A percentile compares a stretch with the other conserved stretches of the same genome.
Evolutionary conservation across 2,113 vertebrate genomes (phyloP).

Genomic region (Ornithorhynchus anatinus): DNA sequence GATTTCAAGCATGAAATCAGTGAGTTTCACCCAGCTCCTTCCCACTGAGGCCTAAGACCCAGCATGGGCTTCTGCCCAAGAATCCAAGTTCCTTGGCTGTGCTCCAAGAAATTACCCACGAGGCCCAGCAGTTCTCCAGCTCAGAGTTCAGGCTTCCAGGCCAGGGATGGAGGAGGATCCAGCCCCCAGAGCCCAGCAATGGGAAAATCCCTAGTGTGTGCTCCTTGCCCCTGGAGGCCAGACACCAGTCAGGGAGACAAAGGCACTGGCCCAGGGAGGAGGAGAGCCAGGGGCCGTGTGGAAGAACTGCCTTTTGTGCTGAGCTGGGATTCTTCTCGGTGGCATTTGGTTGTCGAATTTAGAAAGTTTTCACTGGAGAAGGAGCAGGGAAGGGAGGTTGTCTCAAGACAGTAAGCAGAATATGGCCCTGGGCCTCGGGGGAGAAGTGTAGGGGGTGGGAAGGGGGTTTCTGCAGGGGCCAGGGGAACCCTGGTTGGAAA

Average conservation of each 20-base stretch:
- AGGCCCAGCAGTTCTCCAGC: too few species aligned
- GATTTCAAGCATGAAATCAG: background rate
- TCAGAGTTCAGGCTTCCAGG: background rate
- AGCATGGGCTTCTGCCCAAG: too few species aligned
- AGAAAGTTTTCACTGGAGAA: slow-evolving; percentile 53
- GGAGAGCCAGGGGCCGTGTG: background rate
- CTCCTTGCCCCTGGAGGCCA: slow-evolving; percentile 35
- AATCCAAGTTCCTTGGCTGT: too few species aligned
- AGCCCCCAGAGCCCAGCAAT: background rate
- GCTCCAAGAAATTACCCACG: slow-evolving; percentile 6
- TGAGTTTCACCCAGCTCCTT: background rate
- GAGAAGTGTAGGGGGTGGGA: background rate
- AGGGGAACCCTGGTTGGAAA: background rate
- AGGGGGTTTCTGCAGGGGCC: background rate
- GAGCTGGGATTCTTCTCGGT: background rate
- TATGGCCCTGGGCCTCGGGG: background rate
- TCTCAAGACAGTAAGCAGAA: background rate
- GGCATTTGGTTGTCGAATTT: slow-evolving; percentile 31
- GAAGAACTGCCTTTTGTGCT: slow-evolving; percentile 63
- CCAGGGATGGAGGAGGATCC: too few species aligned
- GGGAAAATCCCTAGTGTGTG: slow-evolving; percentile 28
- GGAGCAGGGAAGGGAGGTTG: background rate
- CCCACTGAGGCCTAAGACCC: too few species aligned
- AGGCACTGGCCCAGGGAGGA: slow-evolving; percentile 41
- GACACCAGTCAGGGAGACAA: too few species aligned